These are phyloP conservation scores for Jaculus jaculus DNA, from an alignment of 2,113 vertebrate species.

Conservation along the genomic window DNA sequence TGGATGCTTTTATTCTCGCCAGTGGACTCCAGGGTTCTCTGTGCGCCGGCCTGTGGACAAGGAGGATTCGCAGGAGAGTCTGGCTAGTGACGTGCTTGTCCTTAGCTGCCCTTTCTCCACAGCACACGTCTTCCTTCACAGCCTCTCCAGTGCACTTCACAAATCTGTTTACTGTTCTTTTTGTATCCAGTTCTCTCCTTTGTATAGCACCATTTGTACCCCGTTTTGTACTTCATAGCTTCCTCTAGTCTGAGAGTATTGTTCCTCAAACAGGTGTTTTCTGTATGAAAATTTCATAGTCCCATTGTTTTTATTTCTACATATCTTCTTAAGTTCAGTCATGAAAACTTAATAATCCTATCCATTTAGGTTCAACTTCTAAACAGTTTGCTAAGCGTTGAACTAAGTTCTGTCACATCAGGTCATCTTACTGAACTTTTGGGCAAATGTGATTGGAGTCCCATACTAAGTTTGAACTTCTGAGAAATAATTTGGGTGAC, in stretches of 20 bases:
- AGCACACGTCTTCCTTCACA: not conserved
- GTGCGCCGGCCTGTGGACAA: not conserved
- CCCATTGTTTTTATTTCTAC: not conserved
- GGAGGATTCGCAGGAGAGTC: not conserved
- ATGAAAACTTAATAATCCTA: not conserved
- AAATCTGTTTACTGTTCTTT: not conserved
- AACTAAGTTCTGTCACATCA: not conserved
- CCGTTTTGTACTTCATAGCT: not conserved
- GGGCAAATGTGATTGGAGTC: not conserved
- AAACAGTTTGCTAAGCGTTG: not conserved
- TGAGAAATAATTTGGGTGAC: not conserved
- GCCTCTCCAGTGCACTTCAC: not conserved
- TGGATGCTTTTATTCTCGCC: not conserved
- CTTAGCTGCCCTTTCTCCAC: not conserved
- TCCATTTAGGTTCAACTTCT: conserved; percentile 1
- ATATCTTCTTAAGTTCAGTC: not conserved
- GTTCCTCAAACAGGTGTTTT: not conserved
- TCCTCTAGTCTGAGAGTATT: not conserved
- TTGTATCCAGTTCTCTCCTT: not conserved
- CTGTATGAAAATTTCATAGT: not conserved
- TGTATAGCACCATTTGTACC: not conserved
- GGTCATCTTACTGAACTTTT: not conserved
- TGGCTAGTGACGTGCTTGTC: not conserved
- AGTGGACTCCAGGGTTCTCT: not conserved
- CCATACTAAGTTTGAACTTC: not conserved